These are phyloP conservation scores for Limnephilus rhombicus DNA, from an alignment of 2,888 invertebrate genomes.

Conservation along the genomic window DNA sequence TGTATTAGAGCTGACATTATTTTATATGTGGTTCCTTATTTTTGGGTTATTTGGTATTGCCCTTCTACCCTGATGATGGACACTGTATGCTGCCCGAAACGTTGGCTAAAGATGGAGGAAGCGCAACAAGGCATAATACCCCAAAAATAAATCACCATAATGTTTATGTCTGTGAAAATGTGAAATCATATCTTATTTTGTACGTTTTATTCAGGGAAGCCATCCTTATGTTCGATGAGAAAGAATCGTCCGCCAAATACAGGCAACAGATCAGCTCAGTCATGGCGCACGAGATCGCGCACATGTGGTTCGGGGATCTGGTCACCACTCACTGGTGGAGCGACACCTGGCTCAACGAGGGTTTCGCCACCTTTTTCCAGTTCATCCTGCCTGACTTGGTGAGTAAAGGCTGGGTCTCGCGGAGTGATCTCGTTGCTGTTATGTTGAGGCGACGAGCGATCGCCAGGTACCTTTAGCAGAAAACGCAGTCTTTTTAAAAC, in stretches of 20 bases:
- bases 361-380: slow-evolving; percentile 85
- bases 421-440: background rate
- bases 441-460: too few species aligned
- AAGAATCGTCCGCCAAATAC: slow-evolving; percentile 72
- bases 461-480: too few species aligned
- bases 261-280: slow-evolving; percentile 79
- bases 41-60: too few species aligned
- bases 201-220: slow-evolving; percentile 71
- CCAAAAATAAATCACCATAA: too few species aligned
- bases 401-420: background rate
- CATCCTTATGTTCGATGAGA: slow-evolving; percentile 74
- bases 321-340: slow-evolving; percentile 90
- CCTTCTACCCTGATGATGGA: too few species aligned
- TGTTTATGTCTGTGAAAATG: too few species aligned
- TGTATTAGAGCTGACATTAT: background rate
- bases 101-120: too few species aligned
- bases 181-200: too few species aligned
- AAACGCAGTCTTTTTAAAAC: too few species aligned
- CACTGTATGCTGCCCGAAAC: too few species aligned
- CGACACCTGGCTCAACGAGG: slow-evolving; percentile 85
- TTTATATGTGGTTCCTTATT: slow-evolving; percentile 37
- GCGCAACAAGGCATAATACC: too few species aligned
- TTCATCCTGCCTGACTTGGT: slow-evolving; percentile 80
- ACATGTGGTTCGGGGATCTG: slow-evolving; percentile 90
- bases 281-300: slow-evolving; percentile 88